phyloP scores from a whole-genome alignment of 2,888 invertebrate genomes.

The Catocala nupta region DNA sequence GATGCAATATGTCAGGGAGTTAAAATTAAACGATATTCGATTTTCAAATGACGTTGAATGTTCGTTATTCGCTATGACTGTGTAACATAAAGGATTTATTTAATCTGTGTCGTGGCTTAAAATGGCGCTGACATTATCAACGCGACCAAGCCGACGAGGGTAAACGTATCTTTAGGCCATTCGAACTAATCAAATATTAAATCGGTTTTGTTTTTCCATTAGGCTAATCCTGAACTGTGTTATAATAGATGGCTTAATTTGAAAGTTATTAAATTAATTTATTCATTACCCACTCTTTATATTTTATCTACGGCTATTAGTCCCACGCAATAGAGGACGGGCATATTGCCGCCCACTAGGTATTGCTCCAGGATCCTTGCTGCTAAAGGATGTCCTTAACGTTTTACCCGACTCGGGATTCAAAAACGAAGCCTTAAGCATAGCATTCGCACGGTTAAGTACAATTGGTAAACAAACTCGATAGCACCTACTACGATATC shows the following conservation, averaged over 20 bases:
- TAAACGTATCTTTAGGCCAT: slow-evolving; percentile 46
- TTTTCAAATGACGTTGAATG: slow-evolving; percentile 2
- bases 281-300: too few relatives aligned
- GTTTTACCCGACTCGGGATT: too few relatives aligned
- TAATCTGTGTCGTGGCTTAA: slow-evolving; percentile 38
- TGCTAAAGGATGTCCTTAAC: too few relatives aligned
- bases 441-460: too few relatives aligned
- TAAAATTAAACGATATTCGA: background rate
- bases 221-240: slow-evolving; percentile 6
- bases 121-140: slow-evolving; percentile 52
- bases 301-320: too few relatives aligned
- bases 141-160: slow-evolving; percentile 42
- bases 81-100: slow-evolving; percentile 30
- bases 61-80: slow-evolving; percentile 7
- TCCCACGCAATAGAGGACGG: too few relatives aligned
- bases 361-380: too few relatives aligned
- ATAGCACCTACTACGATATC: too few relatives aligned
- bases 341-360: too few relatives aligned
- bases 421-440: too few relatives aligned
- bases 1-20: slow-evolving; percentile 2
- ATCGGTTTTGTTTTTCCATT: slow-evolving; percentile 30
- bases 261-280: background rate
- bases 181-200: slow-evolving; percentile 48
- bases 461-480: too few relatives aligned
- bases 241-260: background rate